phyloP scores from a whole-genome alignment of 2,888 invertebrate species.

The Amphiduros pacificus region DNA sequence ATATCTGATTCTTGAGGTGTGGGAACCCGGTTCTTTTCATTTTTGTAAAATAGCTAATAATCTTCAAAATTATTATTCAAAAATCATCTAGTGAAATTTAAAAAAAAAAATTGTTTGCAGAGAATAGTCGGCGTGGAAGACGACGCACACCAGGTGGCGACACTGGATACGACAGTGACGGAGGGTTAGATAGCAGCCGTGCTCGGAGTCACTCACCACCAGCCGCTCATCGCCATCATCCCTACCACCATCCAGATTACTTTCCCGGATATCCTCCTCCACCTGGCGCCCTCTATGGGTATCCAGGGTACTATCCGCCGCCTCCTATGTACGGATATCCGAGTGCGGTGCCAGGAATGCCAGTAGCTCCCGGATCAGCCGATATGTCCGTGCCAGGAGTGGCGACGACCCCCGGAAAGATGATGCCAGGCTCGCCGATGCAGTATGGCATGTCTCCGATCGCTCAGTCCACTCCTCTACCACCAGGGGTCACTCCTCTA shows the following conservation, averaged over 20 bases:
- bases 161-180: background rate
- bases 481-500: background rate
- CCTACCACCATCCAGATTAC: too few species aligned
- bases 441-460: background rate
- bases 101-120: too few species aligned
- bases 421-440: background rate
- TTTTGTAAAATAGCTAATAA: too few species aligned
- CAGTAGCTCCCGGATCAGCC: too few species aligned
- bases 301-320: background rate
- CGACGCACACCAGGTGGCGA: background rate
- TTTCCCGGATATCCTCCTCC: background rate
- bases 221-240: background rate
- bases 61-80: too few species aligned
- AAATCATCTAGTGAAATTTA: too few species aligned
- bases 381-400: background rate
- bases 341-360: too few species aligned
- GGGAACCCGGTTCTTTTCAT: too few species aligned
- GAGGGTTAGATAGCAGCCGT: too few species aligned
- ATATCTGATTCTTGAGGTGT: too few species aligned
- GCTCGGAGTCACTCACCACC: background rate
- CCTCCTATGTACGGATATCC: background rate
- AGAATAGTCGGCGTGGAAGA: background rate
- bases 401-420: background rate
- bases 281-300: background rate
- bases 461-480: background rate